phyloP scores from a whole-genome alignment of 2,888 invertebrate species.

The Epinotia demarniana region DNA sequence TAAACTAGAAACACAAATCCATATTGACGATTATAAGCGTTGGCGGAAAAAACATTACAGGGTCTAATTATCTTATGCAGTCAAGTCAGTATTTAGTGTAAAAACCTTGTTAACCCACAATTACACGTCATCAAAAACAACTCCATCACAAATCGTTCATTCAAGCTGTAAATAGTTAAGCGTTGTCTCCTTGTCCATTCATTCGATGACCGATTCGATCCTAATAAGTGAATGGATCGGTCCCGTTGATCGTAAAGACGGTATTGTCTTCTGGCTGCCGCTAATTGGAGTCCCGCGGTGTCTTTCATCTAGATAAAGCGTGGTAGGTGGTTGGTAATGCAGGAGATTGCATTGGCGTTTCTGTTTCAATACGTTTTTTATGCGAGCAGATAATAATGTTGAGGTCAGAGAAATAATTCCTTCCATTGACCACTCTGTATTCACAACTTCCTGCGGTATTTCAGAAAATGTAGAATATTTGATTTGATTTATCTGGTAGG shows the following conservation, averaged over 20 bases:
- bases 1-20: no score
- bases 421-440: no score
- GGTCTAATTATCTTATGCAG: not conserved
- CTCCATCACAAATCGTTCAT: conserved; percentile 45
- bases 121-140: conserved; percentile 19
- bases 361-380: not conserved
- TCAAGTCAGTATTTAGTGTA: not conserved
- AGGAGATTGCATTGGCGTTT: conserved; percentile 36
- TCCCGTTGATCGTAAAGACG: conserved; percentile 71
- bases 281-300: conserved; percentile 71
- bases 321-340: conserved; percentile 58
- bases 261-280: conserved; percentile 69
- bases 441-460: not conserved
- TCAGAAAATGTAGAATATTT: no score
- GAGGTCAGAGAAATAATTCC: not conserved
- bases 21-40: no score
- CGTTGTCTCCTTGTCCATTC: conserved; percentile 55
- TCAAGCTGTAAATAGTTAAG: conserved; percentile 48
- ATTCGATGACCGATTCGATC: conserved; percentile 64
- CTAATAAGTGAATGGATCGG: conserved; percentile 66
- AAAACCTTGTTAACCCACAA: not conserved
- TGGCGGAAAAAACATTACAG: no score
- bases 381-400: not conserved
- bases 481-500: no score
- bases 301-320: conserved; percentile 64